Percentiles rank a stretch among this genome's conserved stretches.
Conservation (phyloP, 2,797 vertebrate species). For the Danio aesculapii region DNA sequence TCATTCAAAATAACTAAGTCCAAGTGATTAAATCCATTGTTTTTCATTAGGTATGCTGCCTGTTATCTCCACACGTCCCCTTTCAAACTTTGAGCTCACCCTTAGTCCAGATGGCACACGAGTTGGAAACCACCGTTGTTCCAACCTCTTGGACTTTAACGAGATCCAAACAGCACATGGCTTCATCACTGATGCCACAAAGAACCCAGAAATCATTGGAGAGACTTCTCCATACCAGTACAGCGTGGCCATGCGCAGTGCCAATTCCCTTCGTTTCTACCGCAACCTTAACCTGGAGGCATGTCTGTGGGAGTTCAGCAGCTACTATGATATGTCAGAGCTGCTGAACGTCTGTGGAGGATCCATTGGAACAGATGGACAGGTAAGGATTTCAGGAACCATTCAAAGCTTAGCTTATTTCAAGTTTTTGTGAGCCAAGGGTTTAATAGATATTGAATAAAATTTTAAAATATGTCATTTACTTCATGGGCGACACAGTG, state of each 20-base stretch:
- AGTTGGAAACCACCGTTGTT: conserved; percentile 87
- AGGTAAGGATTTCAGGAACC: conserved; percentile 70
- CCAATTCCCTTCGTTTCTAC: conserved; percentile 86
- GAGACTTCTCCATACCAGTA: conserved; percentile 86
- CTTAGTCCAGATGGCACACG: conserved; percentile 85
- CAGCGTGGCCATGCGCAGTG: conserved; percentile 76
- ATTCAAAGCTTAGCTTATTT: background rate
- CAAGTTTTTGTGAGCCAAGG: no score
- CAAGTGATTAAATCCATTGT: background rate
- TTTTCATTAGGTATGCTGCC: conserved; percentile 82
- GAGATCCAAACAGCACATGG: conserved; percentile 86
- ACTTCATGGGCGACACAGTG: no score
- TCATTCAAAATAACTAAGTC: background rate
- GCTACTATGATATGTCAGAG: conserved; percentile 86
- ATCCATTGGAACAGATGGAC: conserved; percentile 84
- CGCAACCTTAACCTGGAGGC: conserved; percentile 87
- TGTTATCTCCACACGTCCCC: conserved; percentile 83
- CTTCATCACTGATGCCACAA: conserved; percentile 84
- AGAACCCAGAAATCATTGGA: conserved; percentile 84
- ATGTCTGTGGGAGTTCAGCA: conserved; percentile 88
- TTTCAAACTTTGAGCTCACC: conserved; percentile 87
- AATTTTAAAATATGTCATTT: no score
- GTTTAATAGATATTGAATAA: background rate
- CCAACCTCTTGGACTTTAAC: conserved; percentile 87
- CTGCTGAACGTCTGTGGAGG: conserved; percentile 85